Conservation (phyloP, 2,113 vertebrate species). For the Pollachius pollachius region DNA sequence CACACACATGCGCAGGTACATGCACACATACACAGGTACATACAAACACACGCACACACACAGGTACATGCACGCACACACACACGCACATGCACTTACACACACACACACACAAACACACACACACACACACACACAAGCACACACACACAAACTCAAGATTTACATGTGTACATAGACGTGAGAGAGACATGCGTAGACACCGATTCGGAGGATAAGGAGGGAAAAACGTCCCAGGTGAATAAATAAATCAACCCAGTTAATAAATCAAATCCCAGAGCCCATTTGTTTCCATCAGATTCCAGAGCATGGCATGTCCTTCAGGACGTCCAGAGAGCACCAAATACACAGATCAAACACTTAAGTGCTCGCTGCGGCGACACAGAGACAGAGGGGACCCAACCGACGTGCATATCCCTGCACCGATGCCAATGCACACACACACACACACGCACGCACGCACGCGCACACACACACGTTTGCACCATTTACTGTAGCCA, state of each 20-base stretch:
- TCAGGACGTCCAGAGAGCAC: not conserved
- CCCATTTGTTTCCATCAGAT: not conserved
- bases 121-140: constrained; percentile 6
- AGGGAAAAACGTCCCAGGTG: too few species aligned
- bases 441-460: not conserved
- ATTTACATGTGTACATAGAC: too few species aligned
- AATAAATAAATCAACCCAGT: not conserved
- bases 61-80: not conserved
- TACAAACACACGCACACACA: not conserved
- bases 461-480: not conserved
- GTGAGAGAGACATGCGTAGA: too few species aligned
- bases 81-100: not conserved
- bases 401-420: too few species aligned
- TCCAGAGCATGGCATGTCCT: not conserved
- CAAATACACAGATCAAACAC: not conserved
- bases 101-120: not conserved
- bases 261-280: not conserved
- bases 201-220: too few species aligned
- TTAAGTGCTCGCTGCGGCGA: not conserved
- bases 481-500: not conserved
- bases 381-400: not conserved
- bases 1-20: constrained; percentile 10
- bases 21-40: not conserved
- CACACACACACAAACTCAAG: not conserved
- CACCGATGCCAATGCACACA: too few species aligned